Base-by-base conservation (phyloP, 2,888 invertebrate genomes). In the Eristalinus sepulchralis region DNA sequence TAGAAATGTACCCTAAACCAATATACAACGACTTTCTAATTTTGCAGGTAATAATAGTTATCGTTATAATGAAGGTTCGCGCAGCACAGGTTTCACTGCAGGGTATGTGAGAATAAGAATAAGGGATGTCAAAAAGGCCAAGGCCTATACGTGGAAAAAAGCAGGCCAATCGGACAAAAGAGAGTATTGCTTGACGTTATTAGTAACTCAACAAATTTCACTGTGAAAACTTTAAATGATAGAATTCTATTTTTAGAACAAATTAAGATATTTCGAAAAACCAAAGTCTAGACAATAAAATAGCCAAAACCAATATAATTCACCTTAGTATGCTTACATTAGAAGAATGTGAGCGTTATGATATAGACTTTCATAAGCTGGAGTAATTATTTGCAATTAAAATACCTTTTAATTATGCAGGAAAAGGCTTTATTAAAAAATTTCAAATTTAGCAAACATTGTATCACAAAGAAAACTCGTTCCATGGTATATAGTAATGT, bases 171-270 rank as follows among this genome's bases (percentile, higher is more conserved):
- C n/a, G n/a, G n/a, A n/a, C n/a, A n/a, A n/a, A n/a, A n/a, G n/a
- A n/a, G n/a, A n/a, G n/a, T n/a, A n/a, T n/a, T n/a, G n/a, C n/a
- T n/a, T n/a, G n/a, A n/a, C n/a, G n/a, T n/a, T n/a, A 64, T 20
- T n/a, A 66, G 31, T 17, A 68, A 68, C 55, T 31, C n/a, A 27
- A 67, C 36, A 20, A 68, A 77, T 39, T 9, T 24, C 5, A n/a
- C 11, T 36, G 10, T 36, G 47, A 59, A n/a, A n/a, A n/a, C n/a
- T n/a, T n/a, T n/a, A n/a, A 76, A 64, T 20, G 31, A 72, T 4
- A 78, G 72, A 83, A 39, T 67, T 36, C 57, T 64, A 70, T 55
- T 55, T 75, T 24, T 75, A 55, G 66, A 75, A n/a, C 66, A 36
- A 36, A 11, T 11, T 36, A 36, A 36, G 36, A 36, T 11, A 36